Percentiles rank a stretch among this genome's conserved stretches.
Evolutionary conservation across 2,888 invertebrate species (phyloP).

Genomic region (Molanna angustata): DNA sequence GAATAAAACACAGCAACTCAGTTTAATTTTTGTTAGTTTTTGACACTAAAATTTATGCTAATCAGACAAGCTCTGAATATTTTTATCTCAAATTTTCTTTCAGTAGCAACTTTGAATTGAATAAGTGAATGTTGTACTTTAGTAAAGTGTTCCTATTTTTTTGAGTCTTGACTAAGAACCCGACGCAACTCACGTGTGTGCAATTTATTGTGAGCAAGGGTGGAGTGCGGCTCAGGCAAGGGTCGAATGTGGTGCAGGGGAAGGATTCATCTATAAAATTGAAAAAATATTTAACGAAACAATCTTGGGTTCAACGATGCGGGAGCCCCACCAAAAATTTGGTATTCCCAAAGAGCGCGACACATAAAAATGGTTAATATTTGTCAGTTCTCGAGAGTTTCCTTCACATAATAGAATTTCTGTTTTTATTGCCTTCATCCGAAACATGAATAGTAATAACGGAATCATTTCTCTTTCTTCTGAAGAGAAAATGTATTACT

Average conservation of each 20-base stretch:
- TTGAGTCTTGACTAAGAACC: too few relatives aligned
- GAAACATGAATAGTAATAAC: too few relatives aligned
- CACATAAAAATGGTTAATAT: background rate
- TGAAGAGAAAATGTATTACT: too few relatives aligned
- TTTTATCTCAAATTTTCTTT: too few relatives aligned
- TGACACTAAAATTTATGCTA: too few relatives aligned
- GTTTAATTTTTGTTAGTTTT: too few relatives aligned
- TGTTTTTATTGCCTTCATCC: background rate
- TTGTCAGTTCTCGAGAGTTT: background rate
- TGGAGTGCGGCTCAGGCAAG: background rate
- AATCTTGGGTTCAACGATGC: slow-evolving; percentile 1
- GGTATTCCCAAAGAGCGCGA: background rate
- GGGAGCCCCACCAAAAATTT: background rate
- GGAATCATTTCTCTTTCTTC: too few relatives aligned
- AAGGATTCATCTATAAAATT: slow-evolving; percentile 15
- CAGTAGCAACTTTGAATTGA: too few relatives aligned
- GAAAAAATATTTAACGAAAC: slow-evolving; percentile 24
- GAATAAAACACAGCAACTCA: too few relatives aligned
- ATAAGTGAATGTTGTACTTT: too few relatives aligned
- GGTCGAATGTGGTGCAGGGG: slow-evolving; percentile 11
- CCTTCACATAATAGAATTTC: background rate
- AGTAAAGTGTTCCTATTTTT: too few relatives aligned
- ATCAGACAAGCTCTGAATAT: too few relatives aligned
- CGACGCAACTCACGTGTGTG: slow-evolving; percentile 1
- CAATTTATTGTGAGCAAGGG: background rate